Percentiles rank a stretch among this genome's conserved stretches.
Conservation (phyloP, 64 coral and sea anemone genomes). For the Dendrophyllia cribrosa region DNA sequence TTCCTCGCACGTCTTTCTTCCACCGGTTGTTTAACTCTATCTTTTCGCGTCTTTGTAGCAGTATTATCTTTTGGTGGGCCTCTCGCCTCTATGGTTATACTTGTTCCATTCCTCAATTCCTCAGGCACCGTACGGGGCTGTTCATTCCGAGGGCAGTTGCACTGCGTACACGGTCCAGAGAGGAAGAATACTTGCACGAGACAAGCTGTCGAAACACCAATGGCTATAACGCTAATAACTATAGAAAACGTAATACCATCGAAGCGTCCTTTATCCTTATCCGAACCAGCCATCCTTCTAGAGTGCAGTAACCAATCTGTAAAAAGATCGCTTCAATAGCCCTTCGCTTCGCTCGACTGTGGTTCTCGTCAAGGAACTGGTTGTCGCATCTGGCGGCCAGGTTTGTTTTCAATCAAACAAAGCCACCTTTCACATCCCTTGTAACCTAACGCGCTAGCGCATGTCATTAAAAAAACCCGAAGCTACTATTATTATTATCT, state of each 20-base stretch:
- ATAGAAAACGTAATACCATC: not conserved
- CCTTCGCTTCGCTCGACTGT: not conserved
- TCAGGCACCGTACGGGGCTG: not conserved
- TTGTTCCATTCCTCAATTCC: not conserved
- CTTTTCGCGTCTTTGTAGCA: not conserved
- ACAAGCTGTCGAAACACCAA: constrained; percentile 2
- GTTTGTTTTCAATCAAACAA: not conserved
- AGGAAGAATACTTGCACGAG: not conserved
- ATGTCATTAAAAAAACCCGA: not conserved
- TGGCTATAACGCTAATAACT: constrained; percentile 20
- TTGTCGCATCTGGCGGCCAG: not conserved
- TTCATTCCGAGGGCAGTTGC: constrained; percentile 1
- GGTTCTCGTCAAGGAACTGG: not conserved
- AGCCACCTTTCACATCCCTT: not conserved
- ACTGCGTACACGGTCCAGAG: not conserved
- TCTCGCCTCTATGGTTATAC: not conserved
- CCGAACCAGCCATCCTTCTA: not conserved
- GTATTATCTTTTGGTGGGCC: constrained; percentile 10
- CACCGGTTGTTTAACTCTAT: not conserved
- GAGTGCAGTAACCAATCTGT: not conserved
- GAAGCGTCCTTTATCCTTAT: not conserved
- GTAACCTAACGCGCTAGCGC: constrained; percentile 9
- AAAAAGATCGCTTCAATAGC: not conserved
- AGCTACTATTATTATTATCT: not conserved
- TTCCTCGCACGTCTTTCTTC: not conserved